Evolutionary conservation across 2,888 invertebrate genomes (phyloP).

Genomic region (Xylophagus ater): DNA sequence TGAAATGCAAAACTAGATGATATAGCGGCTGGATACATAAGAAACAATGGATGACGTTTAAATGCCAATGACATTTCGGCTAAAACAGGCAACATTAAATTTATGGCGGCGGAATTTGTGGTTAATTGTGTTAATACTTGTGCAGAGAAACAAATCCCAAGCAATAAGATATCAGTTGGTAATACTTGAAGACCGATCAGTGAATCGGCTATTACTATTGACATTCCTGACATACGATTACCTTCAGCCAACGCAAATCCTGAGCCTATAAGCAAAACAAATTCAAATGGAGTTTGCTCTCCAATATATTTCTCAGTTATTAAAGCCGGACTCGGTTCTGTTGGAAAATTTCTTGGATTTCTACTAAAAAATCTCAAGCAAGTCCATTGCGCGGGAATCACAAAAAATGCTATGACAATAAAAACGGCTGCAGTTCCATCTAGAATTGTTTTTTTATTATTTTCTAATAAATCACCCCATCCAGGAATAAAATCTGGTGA

Average conservation of each 20-base stretch:
- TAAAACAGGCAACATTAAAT: slow-evolving; percentile 74
- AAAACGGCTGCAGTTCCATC: slow-evolving; percentile 76
- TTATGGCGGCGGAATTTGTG: slow-evolving; percentile 83
- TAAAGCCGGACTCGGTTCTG: slow-evolving; percentile 54
- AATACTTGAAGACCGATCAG: slow-evolving; percentile 54
- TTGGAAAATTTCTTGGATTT: slow-evolving; percentile 38
- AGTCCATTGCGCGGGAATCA: slow-evolving; percentile 68
- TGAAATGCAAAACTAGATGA: slow-evolving; percentile 89
- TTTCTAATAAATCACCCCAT: slow-evolving; percentile 71
- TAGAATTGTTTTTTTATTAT: slow-evolving; percentile 54
- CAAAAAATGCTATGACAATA: slow-evolving; percentile 70
- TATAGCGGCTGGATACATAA: slow-evolving; percentile 81
- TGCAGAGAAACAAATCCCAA: slow-evolving; percentile 63
- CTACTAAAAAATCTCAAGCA: slow-evolving; percentile 56
- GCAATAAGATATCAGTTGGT: slow-evolving; percentile 52
- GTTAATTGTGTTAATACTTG: slow-evolving; percentile 81
- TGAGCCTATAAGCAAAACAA: slow-evolving; percentile 69
- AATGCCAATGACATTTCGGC: no score
- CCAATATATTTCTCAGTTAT: slow-evolving; percentile 79
- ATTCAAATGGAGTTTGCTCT: slow-evolving; percentile 80
- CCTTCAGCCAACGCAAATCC: slow-evolving; percentile 87
- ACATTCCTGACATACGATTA: slow-evolving; percentile 67
- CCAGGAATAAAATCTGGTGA: slow-evolving; percentile 79
- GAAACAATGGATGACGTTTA: slow-evolving; percentile 82
- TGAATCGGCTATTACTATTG: slow-evolving; percentile 59